These are phyloP conservation scores for Potamarius usumacintae DNA, from an alignment of 2,113 vertebrate species.

Conservation along the genomic window DNA sequence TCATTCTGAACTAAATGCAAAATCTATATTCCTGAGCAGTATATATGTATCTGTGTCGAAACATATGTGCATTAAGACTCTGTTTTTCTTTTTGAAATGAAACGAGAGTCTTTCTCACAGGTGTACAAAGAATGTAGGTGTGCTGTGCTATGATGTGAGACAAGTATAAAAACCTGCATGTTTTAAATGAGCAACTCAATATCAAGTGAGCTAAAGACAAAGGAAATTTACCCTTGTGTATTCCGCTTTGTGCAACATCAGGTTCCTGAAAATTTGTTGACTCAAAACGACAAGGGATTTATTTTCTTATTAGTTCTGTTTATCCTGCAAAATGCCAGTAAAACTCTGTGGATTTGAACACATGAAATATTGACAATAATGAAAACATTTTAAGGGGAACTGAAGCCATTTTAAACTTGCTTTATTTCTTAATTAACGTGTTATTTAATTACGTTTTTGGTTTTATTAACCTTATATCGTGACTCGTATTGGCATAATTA, in stretches of 20 bases:
- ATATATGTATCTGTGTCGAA: not conserved
- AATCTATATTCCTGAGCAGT: not conserved
- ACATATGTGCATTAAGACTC: not conserved
- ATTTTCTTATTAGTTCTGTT: not conserved
- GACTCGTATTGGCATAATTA: too few relatives aligned
- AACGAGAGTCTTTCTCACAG: not conserved
- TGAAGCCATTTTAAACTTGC: too few relatives aligned
- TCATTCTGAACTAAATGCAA: not conserved
- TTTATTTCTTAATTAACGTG: too few relatives aligned
- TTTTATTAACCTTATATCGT: too few relatives aligned
- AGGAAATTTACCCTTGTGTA: not conserved
- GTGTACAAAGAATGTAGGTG: not conserved
- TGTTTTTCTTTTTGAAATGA: not conserved
- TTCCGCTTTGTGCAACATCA: not conserved
- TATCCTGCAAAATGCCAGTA: not conserved
- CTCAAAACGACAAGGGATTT: not conserved
- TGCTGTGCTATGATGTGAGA: not conserved
- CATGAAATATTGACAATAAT: not conserved
- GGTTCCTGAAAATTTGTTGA: not conserved
- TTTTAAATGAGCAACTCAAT: not conserved
- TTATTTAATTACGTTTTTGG: too few relatives aligned
- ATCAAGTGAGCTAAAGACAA: not conserved
- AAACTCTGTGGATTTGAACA: not conserved
- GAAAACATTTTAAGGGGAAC: too few relatives aligned
- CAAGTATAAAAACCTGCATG: not conserved